Base-by-base conservation (phyloP, 2,888 invertebrate species). In the Aphidius colemani region DNA sequence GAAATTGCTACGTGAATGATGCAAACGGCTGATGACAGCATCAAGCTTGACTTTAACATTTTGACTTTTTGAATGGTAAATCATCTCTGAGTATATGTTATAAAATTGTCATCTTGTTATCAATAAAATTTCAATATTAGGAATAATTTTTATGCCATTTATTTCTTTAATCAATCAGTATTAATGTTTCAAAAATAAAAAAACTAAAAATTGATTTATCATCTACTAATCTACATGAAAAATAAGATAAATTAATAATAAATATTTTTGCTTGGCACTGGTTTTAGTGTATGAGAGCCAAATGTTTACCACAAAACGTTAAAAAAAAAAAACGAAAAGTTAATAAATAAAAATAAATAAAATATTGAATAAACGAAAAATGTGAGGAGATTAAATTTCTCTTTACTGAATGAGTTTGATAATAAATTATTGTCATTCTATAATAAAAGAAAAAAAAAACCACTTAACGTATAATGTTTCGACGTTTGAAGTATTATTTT, bases 281-380 rank as follows among this genome's bases (percentile, higher is more conserved):
- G 8, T n/a, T 8, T 8, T 2, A 10, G 6, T 44, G 48, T 8
- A 39, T 7, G 7, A 43, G 30, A 48, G 56, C 56, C 57, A 57
- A 57, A 57, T 57, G 40, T 69, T 72, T 68, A 65, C 53, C 63
- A 18, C 59, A n/a, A 10, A 45, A 11, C 13, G 7, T 10, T n/a
- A n/a, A 30, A 10, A 18, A 11, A 11, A 9, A 39, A 10, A 53
- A 41, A 41, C 7, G 39, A 39, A n/a, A 9, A n/a, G 39, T 45
- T 10, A 10, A 46, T 30, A 46, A 46, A 51, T 61, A 53, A 45
- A 40, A 18, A 44, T 51, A 44, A 53, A 46, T 57, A 30, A 30
- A 30, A 30, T 5, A 30, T 30, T 30, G 30, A 30, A 30, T 30
- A 2, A 30, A 30, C 5, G 30, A 30, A 5, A 30, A 30, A 30